Base-by-base conservation (phyloP, 2,113 vertebrate species). In the Tragelaphus imberbis region DNA sequence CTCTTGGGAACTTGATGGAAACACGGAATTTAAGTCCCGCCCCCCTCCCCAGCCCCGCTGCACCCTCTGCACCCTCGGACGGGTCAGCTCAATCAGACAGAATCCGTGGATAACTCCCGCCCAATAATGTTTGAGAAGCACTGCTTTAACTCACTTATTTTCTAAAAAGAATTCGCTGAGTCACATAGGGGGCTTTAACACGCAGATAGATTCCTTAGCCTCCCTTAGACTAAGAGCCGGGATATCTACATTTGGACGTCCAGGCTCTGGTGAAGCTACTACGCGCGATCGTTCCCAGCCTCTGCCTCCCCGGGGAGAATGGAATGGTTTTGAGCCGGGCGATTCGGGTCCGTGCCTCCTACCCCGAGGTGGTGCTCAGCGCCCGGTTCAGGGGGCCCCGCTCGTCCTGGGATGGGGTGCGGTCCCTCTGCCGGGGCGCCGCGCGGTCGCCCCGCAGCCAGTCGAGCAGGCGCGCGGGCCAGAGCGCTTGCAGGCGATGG, bases 261-360 rank as follows among this genome's bases (percentile, higher is more conserved):
- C 5, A 36, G 1, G 6, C 12, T 36, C 55, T 17, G 2, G 1
- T 19, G 63, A 6, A 28, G 55, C 44, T 7, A 36, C 81, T 1
- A 7, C 1, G 0, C 44, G 0, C 1, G 1, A 3, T 16, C 12
- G 3, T 12, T 0, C 28, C 51, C 58, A 6, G 40, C 65, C 40
- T 44, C 13, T 10, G 47, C 56, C 77, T 53, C 21, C n/a, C 51
- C 1, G 21, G 7, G 8, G 27, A 33, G 63, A 30, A 44, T 19
- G 49, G 81, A 84, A 56, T 56, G 79, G 28, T n/a, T 23, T 19
- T 2, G 33, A 25, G 55, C 12, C 40, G 1, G 10, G 82, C 23
- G 14, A 3, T 15, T 59, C 0, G 16, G 4, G 16, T 3, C 30
- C 4, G 51, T 1, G 49, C 36, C 44, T 2, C 6, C 96, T 96